Conservation (phyloP, 2,113 vertebrate species). For the Malurus cyaneus region DNA sequence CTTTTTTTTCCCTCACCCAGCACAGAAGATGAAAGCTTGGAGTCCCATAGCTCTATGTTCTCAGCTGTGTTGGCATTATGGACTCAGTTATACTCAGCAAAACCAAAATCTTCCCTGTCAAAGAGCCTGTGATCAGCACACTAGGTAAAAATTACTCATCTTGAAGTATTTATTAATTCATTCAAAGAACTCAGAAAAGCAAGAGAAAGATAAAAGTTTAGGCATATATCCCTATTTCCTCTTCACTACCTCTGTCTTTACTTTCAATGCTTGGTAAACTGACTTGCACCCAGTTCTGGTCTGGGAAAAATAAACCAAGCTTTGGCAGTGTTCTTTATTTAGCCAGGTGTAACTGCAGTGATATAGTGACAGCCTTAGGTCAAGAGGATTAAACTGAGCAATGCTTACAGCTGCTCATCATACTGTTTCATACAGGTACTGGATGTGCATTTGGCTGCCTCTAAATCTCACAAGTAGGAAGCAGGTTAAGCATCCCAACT, state of each 20-base stretch:
- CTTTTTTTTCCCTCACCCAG: background rate
- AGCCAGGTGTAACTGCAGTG: background rate
- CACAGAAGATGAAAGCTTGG: background rate
- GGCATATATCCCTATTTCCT: background rate
- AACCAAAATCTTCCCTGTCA: background rate
- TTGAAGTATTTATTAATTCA: background rate
- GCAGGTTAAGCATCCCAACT: background rate
- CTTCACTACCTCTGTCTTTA: background rate
- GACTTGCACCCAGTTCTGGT: background rate
- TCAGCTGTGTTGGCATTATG: background rate
- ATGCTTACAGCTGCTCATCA: background rate
- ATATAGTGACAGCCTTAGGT: background rate
- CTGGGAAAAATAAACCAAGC: background rate
- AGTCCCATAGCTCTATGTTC: background rate
- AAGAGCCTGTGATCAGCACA: background rate
- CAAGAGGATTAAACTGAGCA: slow-evolving; percentile 5
- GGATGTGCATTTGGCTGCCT: background rate
- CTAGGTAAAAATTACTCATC: background rate
- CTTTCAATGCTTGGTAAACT: background rate
- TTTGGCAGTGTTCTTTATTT: background rate
- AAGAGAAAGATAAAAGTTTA: background rate
- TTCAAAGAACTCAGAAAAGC: background rate
- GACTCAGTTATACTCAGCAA: background rate
- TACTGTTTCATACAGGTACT: background rate
- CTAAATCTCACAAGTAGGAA: background rate